These are phyloP conservation scores for Hirtodrosophila alboralis DNA, from an alignment of 2,888 invertebrate species.

Conservation along the genomic window DNA sequence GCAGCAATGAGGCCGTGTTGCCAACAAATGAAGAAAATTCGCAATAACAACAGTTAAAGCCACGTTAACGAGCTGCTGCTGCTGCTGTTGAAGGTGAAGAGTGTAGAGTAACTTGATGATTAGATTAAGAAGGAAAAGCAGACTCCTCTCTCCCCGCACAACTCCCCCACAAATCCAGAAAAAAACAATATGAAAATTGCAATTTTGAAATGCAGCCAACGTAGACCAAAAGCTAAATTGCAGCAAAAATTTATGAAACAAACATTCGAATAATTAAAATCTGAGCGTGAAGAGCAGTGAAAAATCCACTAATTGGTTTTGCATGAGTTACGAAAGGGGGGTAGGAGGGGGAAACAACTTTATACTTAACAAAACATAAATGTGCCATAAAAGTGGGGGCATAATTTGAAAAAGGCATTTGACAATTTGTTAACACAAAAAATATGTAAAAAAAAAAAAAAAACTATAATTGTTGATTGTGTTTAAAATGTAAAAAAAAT, in stretches of 20 bases:
- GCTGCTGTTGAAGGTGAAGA: too few species aligned
- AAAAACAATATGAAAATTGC: constrained; percentile 30
- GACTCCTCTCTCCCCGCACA: too few species aligned
- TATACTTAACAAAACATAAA: background rate
- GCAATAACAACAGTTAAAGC: constrained; percentile 42
- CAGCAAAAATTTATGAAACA: constrained; percentile 46
- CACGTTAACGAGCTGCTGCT: constrained; percentile 28
- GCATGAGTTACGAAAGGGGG: constrained; percentile 65
- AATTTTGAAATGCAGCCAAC: constrained; percentile 15
- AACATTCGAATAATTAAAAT: constrained; percentile 55
- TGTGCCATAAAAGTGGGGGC: constrained; percentile 65
- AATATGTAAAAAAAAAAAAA: too few species aligned
- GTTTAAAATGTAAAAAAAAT: constrained; percentile 40
- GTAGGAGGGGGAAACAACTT: background rate
- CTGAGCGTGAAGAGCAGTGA: constrained; percentile 65
- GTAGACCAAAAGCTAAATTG: constrained; percentile 34
- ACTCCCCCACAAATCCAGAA: too few species aligned
- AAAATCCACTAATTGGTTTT: constrained; percentile 78
- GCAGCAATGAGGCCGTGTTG: constrained; percentile 19
- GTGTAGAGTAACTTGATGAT: background rate
- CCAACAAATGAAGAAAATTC: constrained; percentile 24
- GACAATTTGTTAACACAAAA: constrained; percentile 42
- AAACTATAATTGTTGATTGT: too few species aligned
- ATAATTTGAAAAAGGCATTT: constrained; percentile 22
- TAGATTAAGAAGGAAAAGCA: too few species aligned